A percentile compares a stretch with the other conserved stretches of the same genome.
phyloP scores from a whole-genome alignment of 1,140 invertebrate genomes.

The Eueides isabella region DNA sequence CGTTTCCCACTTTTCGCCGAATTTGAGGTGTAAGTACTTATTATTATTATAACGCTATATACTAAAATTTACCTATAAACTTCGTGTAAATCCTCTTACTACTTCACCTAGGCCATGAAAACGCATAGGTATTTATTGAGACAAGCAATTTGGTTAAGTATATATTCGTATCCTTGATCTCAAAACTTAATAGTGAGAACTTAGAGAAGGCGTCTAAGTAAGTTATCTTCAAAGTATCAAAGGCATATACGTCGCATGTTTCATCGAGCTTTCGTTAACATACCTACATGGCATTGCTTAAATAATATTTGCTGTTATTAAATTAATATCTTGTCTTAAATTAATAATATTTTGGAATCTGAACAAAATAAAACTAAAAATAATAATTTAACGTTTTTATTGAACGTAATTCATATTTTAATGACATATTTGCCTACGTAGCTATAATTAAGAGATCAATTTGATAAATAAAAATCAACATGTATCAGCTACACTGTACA shows the following conservation, averaged over 20 bases:
- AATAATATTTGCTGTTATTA: conserved; percentile 5
- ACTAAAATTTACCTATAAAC: neutral
- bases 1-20: too few relatives aligned
- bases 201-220: conserved; percentile 14
- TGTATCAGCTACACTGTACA: conserved; percentile 71
- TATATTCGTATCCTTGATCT: neutral
- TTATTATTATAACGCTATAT: neutral
- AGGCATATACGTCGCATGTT: conserved; percentile 39
- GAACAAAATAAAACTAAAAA: conserved; percentile 22
- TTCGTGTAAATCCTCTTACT: neutral
- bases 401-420: conserved; percentile 73
- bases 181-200: conserved; percentile 17
- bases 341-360: neutral
- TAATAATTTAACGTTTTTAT: conserved; percentile 77
- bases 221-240: conserved; percentile 34
- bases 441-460: conserved; percentile 57
- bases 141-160: neutral
- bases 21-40: too few relatives aligned
- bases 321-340: neutral
- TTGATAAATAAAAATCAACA: conserved; percentile 53
- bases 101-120: neutral
- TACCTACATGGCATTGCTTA: conserved; percentile 12
- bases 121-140: neutral
- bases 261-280: conserved; percentile 21
- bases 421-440: conserved; percentile 54